Percentiles rank a stretch among this genome's conserved stretches.
phyloP scores from a whole-genome alignment of 2,888 invertebrate genomes.

The Dryobotodes eremita region DNA sequence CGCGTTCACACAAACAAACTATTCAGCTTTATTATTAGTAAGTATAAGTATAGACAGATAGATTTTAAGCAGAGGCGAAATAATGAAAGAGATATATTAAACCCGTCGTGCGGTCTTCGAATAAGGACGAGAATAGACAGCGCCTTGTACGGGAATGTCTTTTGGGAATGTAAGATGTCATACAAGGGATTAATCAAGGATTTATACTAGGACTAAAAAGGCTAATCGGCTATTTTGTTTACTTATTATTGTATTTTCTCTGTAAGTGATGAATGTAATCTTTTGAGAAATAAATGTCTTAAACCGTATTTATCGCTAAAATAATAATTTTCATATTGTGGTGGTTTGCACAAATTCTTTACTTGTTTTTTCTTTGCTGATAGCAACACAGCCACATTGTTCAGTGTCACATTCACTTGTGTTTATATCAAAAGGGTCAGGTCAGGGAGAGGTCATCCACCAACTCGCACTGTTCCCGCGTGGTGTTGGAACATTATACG shows the following conservation, averaged over 20 bases:
- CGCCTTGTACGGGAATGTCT: neutral
- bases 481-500: no score
- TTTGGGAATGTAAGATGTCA: neutral
- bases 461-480: no score
- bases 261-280: no score
- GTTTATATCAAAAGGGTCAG: neutral
- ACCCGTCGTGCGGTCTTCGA: slow-evolving; percentile 15
- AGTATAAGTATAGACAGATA: no score
- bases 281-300: no score
- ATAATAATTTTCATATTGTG: neutral
- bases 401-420: neutral
- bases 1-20: no score
- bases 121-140: slow-evolving; percentile 25
- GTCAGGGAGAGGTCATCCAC: no score
- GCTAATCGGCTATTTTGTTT: no score
- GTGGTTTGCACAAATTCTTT: neutral
- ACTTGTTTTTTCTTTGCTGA: neutral
- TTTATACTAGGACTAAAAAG: no score
- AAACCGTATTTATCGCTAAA: neutral
- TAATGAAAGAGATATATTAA: slow-evolving; percentile 33
- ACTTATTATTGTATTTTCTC: no score
- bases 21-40: no score
- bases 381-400: neutral
- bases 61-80: neutral
- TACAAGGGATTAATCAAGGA: neutral